Percentiles rank a stretch among this genome's conserved stretches.
Evolutionary conservation across 1,140 invertebrate species (phyloP).

Genomic region (Zeugodacus cucurbitae): DNA sequence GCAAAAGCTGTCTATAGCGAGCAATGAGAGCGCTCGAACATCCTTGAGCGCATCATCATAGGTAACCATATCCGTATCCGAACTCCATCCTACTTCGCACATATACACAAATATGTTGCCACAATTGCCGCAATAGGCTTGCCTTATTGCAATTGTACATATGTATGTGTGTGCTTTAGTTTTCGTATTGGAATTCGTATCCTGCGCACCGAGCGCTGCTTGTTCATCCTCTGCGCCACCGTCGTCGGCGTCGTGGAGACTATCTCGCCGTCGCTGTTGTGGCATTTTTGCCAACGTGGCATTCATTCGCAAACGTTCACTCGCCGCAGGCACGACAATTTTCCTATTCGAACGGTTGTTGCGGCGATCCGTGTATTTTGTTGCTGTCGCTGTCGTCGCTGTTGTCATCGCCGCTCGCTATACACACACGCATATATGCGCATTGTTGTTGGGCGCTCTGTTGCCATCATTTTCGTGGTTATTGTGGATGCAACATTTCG

Average conservation of each 20-base stretch:
- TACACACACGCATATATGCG: neutral
- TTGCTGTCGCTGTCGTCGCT: neutral
- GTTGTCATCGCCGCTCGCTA: neutral
- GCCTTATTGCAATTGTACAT: neutral
- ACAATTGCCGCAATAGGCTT: neutral
- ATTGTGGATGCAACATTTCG: conserved; percentile 21
- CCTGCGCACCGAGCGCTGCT: neutral
- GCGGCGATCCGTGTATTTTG: neutral
- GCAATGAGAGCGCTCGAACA: neutral
- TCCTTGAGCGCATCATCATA: neutral
- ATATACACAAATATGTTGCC: neutral
- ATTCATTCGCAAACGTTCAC: conserved; percentile 31
- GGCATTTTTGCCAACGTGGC: neutral
- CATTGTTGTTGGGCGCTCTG: neutral
- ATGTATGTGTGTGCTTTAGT: neutral
- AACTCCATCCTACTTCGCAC: neutral
- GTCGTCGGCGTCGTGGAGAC: neutral
- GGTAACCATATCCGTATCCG: neutral
- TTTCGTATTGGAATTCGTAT: conserved; percentile 39
- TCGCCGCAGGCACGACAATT: conserved; percentile 29
- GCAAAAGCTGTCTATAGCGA: neutral
- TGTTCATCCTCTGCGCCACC: neutral
- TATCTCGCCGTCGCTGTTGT: neutral
- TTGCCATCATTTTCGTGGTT: conserved; percentile 37
- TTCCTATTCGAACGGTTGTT: conserved; percentile 20